A percentile compares a stretch with the other conserved stretches of the same genome.
Conservation (phyloP, 2,113 vertebrate genomes). For the Semnornis frantzii region DNA sequence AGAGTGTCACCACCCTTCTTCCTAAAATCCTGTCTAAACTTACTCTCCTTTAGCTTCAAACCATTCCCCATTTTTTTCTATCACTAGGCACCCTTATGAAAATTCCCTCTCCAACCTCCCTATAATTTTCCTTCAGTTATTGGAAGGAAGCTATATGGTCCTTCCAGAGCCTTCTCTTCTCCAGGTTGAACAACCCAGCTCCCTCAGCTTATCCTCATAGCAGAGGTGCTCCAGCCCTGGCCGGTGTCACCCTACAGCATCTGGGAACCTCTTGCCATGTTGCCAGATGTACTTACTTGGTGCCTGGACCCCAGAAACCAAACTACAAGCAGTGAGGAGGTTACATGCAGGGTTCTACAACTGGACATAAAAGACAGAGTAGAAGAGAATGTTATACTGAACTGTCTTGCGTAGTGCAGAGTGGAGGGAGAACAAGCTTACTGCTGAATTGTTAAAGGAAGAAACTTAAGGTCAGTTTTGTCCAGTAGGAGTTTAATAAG, state of each 20-base stretch:
- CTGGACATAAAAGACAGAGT: neutral
- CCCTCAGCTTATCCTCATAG: too few relatives aligned
- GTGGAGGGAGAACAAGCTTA: neutral
- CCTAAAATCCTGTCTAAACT: too few relatives aligned
- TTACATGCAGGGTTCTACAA: neutral
- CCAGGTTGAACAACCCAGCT: too few relatives aligned
- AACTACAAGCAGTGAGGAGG: neutral
- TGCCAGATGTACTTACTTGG: neutral
- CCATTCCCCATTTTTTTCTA: too few relatives aligned
- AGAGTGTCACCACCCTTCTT: too few relatives aligned
- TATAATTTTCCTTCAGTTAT: too few relatives aligned
- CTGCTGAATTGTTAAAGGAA: neutral
- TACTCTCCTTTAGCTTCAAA: too few relatives aligned
- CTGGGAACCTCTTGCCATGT: neutral
- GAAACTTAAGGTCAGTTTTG: neutral
- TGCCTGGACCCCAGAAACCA: neutral
- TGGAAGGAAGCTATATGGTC: too few relatives aligned
- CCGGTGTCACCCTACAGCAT: rapidly evolving
- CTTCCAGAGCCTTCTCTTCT: too few relatives aligned
- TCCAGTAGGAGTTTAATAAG: neutral
- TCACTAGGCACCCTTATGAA: too few relatives aligned
- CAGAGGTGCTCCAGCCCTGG: neutral
- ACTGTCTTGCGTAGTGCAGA: neutral
- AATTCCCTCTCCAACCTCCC: too few relatives aligned
- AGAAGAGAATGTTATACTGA: neutral